These are phyloP conservation scores for Hemitrygon akajei DNA, from an alignment of 2,797 vertebrate species.

Conservation along the genomic window DNA sequence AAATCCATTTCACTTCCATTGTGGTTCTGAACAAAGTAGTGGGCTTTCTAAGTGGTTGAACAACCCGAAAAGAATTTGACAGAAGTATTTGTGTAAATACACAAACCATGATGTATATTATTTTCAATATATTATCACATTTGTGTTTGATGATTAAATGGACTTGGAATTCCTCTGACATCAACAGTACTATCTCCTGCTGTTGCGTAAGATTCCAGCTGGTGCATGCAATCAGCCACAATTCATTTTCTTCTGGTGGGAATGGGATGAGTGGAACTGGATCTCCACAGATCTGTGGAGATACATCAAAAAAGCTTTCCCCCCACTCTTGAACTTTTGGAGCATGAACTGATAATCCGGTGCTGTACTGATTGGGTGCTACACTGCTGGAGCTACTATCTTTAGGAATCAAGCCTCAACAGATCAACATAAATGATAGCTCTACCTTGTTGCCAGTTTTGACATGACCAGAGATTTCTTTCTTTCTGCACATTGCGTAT, in stretches of 20 bases:
- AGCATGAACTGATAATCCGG: neutral
- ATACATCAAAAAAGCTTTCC: neutral
- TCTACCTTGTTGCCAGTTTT: neutral
- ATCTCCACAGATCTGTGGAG: neutral
- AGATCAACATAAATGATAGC: neutral
- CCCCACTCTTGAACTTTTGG: neutral
- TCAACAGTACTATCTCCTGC: neutral
- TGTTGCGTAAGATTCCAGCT: neutral
- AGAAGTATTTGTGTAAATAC: neutral
- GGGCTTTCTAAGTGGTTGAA: neutral
- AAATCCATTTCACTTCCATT: neutral
- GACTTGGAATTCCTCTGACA: neutral
- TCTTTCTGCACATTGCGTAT: too few species aligned
- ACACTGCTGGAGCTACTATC: neutral
- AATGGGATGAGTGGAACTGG: neutral
- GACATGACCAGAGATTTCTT: neutral
- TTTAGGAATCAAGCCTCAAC: neutral
- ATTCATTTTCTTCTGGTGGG: slow-evolving; percentile 13
- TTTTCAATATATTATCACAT: neutral
- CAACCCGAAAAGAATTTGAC: neutral
- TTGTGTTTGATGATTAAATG: neutral
- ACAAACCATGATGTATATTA: neutral
- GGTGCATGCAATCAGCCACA: too few species aligned
- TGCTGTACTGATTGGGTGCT: neutral
- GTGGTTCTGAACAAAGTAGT: neutral